Base-by-base conservation (phyloP, 2,113 vertebrate genomes). In the Pholis gunnellus region DNA sequence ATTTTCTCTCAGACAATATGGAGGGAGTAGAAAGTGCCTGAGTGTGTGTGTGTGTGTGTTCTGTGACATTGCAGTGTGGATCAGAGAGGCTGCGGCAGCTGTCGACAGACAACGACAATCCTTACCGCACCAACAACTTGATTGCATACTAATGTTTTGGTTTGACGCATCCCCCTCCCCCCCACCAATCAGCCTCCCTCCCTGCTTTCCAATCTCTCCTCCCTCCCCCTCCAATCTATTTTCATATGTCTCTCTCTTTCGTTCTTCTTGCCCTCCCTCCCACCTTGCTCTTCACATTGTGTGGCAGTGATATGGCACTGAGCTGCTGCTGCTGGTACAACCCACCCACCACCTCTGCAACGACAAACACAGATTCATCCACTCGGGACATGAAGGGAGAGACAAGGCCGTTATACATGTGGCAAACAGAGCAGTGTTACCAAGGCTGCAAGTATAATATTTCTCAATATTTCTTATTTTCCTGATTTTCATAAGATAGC, bases 91-190 rank as follows among this genome's bases (percentile, higher is more conserved):
- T 87, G 89, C 89, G 17, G 89, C 91, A 88, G 83, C 78, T 69
- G 73, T 85, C 72, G 61, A 76, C 78, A 84, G 81, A 70, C 81
- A 68, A 36, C 31, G 68, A 50, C 29, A 65, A 56, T 60, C 67
- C 72, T 34, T 64, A 76, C 90, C 9, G 88, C 90, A 91, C 83
- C 87, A 90, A 67, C 75, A 83, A 88, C 90, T 87, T 86, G 88
- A 84, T 87, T 86, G 88, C 91, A 93, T 91, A 84, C 90, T 87
- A 91, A 93, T 93, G 86, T 87, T 88, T 86, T 75, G 66, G 72
- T 83, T 72, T 91, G 88, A 91, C 87, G 88, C 89, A 85, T 80
- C 65, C 67, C 48, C n/a, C 85, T 65, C 27, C 78, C 72, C 31
- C 69, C 74, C 57, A 10, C 38, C 31, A 78, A 85, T 88, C 83